These are phyloP conservation scores for Elymnias hypermnestra DNA, from an alignment of 1,140 invertebrate genomes.

Conservation along the genomic window DNA sequence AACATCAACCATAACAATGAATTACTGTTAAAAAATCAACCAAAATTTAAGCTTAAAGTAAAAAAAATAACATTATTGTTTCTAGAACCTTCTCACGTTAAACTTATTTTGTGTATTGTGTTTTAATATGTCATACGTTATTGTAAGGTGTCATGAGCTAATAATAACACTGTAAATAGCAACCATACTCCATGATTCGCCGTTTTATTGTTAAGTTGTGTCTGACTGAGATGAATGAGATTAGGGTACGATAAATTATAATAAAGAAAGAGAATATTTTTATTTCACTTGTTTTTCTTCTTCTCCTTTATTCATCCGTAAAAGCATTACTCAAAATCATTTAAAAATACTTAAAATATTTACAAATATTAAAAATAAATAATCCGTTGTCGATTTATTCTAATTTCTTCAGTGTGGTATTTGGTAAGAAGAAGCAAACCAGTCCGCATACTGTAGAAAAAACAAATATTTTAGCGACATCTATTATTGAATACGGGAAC, in stretches of 20 bases:
- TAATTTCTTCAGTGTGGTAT: slow-evolving; percentile 65
- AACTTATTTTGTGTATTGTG: neutral
- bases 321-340: neutral
- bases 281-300: slow-evolving; percentile 46
- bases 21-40: too few species aligned
- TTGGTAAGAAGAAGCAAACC: slow-evolving; percentile 56
- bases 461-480: slow-evolving; percentile 9
- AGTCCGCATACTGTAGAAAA: slow-evolving; percentile 58
- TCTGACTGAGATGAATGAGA: slow-evolving; percentile 55
- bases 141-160: neutral
- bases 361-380: neutral
- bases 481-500: neutral
- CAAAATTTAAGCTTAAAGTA: too few species aligned
- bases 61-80: too few species aligned
- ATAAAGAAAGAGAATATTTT: slow-evolving; percentile 72
- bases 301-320: neutral
- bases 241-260: slow-evolving; percentile 68
- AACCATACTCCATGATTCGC: slow-evolving; percentile 48
- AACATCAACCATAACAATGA: too few species aligned
- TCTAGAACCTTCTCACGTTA: neutral
- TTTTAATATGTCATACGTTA: too few species aligned
- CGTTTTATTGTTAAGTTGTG: slow-evolving; percentile 37
- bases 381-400: slow-evolving; percentile 31
- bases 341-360: too few species aligned
- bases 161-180: slow-evolving; percentile 31